Conservation (phyloP, 1,140 invertebrate species). For the Brachionus rubens region DNA sequence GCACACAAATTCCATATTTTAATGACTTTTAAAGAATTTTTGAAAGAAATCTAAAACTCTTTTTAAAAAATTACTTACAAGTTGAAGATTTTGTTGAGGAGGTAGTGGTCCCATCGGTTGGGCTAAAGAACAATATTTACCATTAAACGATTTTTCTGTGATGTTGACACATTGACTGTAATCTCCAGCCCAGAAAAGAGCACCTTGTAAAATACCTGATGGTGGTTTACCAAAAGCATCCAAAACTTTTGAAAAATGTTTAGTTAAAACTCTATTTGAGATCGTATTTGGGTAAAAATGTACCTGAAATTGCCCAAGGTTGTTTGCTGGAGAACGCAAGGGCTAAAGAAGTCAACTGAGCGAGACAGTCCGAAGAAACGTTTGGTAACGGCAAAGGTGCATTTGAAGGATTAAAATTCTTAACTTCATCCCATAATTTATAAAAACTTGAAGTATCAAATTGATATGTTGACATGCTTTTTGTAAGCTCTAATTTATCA, state of each 20-base stretch:
- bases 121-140: conserved; percentile 38
- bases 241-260: neutral
- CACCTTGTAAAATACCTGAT: conserved; percentile 9
- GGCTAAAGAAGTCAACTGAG: neutral
- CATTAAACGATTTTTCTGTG: conserved; percentile 27
- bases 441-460: neutral
- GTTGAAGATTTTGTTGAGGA: neutral
- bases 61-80: neutral
- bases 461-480: neutral
- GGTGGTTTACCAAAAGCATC: conserved; percentile 39
- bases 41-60: neutral
- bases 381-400: neutral
- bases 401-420: neutral
- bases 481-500: neutral
- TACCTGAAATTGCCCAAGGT: neutral
- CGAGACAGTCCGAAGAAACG: neutral
- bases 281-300: neutral
- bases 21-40: neutral
- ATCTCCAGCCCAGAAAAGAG: conserved; percentile 12
- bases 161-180: conserved; percentile 31
- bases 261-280: neutral
- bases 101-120: neutral
- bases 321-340: neutral
- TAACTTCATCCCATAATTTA: neutral
- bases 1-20: conserved; percentile 39